Evolutionary conservation across 2,888 invertebrate genomes (phyloP).

Genomic region (Pelosia muscerda): DNA sequence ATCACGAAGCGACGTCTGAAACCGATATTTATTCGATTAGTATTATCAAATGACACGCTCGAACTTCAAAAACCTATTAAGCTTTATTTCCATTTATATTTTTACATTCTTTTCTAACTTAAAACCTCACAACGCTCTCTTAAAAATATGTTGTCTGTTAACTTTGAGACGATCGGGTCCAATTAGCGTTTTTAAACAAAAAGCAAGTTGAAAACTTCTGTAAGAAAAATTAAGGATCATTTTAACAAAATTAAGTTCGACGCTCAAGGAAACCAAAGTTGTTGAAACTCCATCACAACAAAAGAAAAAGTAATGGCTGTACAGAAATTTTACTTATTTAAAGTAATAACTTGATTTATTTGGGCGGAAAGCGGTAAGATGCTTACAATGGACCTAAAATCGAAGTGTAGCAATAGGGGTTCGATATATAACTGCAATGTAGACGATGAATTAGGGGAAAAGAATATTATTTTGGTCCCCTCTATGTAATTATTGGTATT

Average conservation of each 20-base stretch:
- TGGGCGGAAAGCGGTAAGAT: slow-evolving; percentile 33
- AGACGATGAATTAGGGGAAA: slow-evolving; percentile 62
- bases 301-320: slow-evolving; percentile 24
- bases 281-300: slow-evolving; percentile 40
- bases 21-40: slow-evolving; percentile 52
- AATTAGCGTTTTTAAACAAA: slow-evolving; percentile 43
- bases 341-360: slow-evolving; percentile 32
- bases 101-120: slow-evolving; percentile 19
- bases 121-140: background rate
- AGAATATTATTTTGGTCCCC: slow-evolving; percentile 65
- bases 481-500: slow-evolving; percentile 75
- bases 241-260: slow-evolving; percentile 44
- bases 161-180: slow-evolving; percentile 31
- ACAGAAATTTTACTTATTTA: slow-evolving; percentile 15
- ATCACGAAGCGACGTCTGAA: slow-evolving; percentile 40
- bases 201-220: slow-evolving; percentile 35
- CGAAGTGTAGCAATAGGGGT: slow-evolving; percentile 31
- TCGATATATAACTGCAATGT: slow-evolving; percentile 34
- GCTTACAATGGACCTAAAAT: slow-evolving; percentile 36
- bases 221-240: slow-evolving; percentile 46
- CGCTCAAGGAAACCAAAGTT: slow-evolving; percentile 30
- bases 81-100: slow-evolving; percentile 17
- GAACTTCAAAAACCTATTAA: slow-evolving; percentile 37
- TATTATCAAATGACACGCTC: slow-evolving; percentile 50
- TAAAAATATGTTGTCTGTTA: slow-evolving; percentile 20